Base-by-base conservation (phyloP, 1,140 invertebrate genomes). In the Mactra quadrangularis region DNA sequence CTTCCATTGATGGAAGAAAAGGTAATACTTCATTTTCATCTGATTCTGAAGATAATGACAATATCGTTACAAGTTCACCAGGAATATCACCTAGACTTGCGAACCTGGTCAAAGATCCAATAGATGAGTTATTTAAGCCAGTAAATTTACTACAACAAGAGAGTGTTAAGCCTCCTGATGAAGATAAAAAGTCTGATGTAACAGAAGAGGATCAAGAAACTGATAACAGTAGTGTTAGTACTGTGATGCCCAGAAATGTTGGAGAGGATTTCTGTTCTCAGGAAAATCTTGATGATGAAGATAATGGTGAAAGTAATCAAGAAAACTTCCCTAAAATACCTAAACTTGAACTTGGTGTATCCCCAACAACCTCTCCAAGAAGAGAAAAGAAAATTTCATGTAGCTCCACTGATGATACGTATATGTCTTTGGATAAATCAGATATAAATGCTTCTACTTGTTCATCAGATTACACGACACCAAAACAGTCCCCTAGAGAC, bases 401-500 rank as follows among this genome's bases (percentile, higher is more conserved):
- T 33, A 81, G 50, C n/a, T 81, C 64, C 19, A 64, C 60, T 33
- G 77, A 83, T 76, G 82, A 70, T 22, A 38, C 59, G 38, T 83
- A 68, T 45, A 9, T 77, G 11, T 83, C 82, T 7, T 29, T 77
- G 25, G 82, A 77, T 29, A 55, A 55, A 27, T 53, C 68, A 52
- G 78, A 82, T 15, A 53, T 52, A 38, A 78, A 62, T n/a, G 59
- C 79, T 41, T 84, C 84, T 17, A 83, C 84, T 22, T 75, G 83
- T 55, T 86, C 86, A 0, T 86, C 86, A n/a, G 64, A 76, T 27
- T 89, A 88, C 62, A 79, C 47, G 72, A 90, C 89, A 13, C 89
- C 89, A 29, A 83, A 86, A 50, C 88, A 88, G 57, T 90, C 89
- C 41, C 89, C 87, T 38, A 85, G 84, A 59, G 35, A 82, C 3